phyloP scores from a whole-genome alignment of 2,113 vertebrate species.

The Carettochelys insculpta region DNA sequence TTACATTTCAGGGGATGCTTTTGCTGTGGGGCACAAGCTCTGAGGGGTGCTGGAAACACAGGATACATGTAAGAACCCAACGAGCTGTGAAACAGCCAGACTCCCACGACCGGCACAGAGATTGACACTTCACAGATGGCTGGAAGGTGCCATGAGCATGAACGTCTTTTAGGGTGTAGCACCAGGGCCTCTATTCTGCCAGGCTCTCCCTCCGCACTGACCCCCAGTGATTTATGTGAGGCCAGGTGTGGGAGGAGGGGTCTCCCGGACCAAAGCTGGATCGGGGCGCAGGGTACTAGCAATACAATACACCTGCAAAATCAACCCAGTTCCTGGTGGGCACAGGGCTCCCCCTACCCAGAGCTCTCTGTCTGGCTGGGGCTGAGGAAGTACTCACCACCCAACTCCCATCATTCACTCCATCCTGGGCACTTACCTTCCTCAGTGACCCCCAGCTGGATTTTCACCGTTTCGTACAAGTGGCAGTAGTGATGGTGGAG shows the following conservation, averaged over 20 bases:
- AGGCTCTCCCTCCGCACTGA: neutral
- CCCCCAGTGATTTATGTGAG: neutral
- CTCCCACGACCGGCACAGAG: neutral
- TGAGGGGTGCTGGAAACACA: neutral
- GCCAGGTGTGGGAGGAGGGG: no score
- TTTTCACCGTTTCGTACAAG: slow-evolving; percentile 83
- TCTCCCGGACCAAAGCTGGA: neutral
- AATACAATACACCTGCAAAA: neutral
- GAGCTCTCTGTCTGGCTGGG: neutral
- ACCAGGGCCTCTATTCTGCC: neutral
- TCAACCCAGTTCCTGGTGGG: neutral
- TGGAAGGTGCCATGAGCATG: neutral
- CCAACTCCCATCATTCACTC: neutral
- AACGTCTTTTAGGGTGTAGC: neutral
- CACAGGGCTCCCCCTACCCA: neutral
- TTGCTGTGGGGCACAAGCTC: neutral
- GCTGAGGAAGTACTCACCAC: neutral
- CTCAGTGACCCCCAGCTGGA: slow-evolving; percentile 85
- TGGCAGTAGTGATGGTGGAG: slow-evolving; percentile 96
- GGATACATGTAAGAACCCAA: no score
- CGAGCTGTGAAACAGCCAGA: neutral
- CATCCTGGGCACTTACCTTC: slow-evolving; percentile 72
- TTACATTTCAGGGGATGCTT: neutral
- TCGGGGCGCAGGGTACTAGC: no score
- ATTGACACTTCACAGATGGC: neutral